These are phyloP conservation scores for Pteronura brasiliensis DNA, from an alignment of 2,113 vertebrate genomes.

Conservation along the genomic window DNA sequence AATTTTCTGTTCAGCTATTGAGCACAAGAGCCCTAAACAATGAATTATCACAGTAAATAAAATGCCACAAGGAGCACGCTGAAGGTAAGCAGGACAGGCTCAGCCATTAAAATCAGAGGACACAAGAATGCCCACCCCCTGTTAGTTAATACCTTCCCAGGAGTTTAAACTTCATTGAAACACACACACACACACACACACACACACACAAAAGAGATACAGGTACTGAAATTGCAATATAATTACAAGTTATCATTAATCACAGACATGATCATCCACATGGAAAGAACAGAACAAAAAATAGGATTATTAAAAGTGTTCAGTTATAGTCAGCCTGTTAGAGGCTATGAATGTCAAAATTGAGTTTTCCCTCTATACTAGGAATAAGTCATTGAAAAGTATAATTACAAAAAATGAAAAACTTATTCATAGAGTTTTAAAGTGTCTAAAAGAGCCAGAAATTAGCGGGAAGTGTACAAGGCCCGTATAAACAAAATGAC, in stretches of 20 bases:
- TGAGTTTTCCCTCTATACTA: neutral
- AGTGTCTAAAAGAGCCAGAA: neutral
- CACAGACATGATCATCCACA: neutral
- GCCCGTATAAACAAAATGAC: neutral
- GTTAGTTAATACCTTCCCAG: neutral
- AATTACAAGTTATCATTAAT: neutral
- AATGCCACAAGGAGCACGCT: accelerated
- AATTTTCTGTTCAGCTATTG: neutral
- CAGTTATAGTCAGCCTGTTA: neutral
- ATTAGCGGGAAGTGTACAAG: neutral
- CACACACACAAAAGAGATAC: neutral
- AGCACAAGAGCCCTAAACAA: neutral
- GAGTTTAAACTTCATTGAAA: neutral
- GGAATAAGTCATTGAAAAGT: neutral
- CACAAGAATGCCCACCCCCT: accelerated
- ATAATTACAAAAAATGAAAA: neutral
- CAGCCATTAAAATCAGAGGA: too few species aligned
- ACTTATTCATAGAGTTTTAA: neutral
- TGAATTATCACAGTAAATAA: neutral
- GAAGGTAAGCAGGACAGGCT: neutral
- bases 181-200: neutral
- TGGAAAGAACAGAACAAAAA: neutral
- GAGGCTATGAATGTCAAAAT: neutral
- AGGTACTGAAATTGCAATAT: neutral
- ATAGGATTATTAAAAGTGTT: neutral